phyloP scores from a whole-genome alignment of 2,113 vertebrate genomes.

The Pseudopipra pipra region DNA sequence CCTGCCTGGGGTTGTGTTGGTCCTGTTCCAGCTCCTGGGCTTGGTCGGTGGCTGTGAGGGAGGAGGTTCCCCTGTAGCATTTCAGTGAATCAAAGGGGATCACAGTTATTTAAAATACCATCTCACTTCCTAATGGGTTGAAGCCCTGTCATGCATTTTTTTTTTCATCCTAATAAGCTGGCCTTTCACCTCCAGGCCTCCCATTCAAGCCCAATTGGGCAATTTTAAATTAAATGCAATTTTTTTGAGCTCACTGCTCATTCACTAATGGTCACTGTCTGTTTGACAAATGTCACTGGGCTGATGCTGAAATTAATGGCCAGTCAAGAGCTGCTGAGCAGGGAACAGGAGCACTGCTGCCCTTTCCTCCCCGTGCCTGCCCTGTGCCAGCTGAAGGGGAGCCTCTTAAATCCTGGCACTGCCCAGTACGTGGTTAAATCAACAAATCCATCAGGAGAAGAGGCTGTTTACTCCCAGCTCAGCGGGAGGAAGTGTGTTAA shows the following conservation, averaged over 20 bases:
- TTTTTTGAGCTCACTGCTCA: neutral
- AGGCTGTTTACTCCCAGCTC: neutral
- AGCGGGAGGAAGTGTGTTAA: neutral
- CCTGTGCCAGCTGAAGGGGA: neutral
- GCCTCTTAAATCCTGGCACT: neutral
- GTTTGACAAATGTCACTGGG: slow-evolving; percentile 36
- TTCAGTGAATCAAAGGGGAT: neutral
- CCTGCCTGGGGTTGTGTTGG: neutral
- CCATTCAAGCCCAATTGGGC: slow-evolving; percentile 33
- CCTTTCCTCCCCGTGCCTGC: neutral
- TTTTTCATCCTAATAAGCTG: slow-evolving; percentile 8
- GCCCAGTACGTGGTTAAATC: neutral
- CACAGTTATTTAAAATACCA: slow-evolving; percentile 15
- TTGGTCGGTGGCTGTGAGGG: neutral
- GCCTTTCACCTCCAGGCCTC: slow-evolving; percentile 52
- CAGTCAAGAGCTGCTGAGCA: neutral
- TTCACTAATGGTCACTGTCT: slow-evolving; percentile 43
- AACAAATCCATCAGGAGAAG: neutral
- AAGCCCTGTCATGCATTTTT: neutral
- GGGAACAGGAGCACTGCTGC: neutral
- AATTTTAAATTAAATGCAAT: slow-evolving; percentile 46
- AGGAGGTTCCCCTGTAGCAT: neutral
- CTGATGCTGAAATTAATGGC: slow-evolving; percentile 32
- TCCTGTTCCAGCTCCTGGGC: neutral
- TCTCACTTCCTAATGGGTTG: neutral